Evolutionary conservation across 2,888 invertebrate species (phyloP).

Genomic region (Marronus borbonicus): DNA sequence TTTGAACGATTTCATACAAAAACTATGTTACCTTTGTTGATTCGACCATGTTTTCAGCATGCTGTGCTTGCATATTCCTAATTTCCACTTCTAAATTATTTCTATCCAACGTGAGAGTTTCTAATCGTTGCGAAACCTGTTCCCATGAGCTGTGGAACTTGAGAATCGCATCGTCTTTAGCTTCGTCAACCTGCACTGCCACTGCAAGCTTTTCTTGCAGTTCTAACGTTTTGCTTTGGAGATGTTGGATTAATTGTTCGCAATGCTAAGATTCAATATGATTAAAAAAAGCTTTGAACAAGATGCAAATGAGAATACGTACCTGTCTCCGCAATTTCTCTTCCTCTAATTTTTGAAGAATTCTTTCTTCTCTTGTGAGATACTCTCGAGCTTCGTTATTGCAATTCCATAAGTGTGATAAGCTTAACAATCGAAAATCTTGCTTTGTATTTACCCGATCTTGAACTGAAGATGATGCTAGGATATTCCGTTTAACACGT

Average conservation of each 20-base stretch:
- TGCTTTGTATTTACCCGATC: neutral
- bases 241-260: constrained; percentile 82
- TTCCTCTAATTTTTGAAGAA: constrained; percentile 77
- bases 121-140: constrained; percentile 68
- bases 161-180: constrained; percentile 80
- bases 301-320: constrained; percentile 58
- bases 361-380: constrained; percentile 57
- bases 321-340: constrained; percentile 85
- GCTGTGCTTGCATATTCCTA: constrained; percentile 59
- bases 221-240: constrained; percentile 82
- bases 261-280: constrained; percentile 74
- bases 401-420: constrained; percentile 79
- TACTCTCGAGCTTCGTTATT: constrained; percentile 38
- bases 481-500: constrained; percentile 23
- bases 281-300: neutral
- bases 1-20: neutral
- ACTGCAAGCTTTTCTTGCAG: constrained; percentile 86
- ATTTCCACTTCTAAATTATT: constrained; percentile 62
- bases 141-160: constrained; percentile 79
- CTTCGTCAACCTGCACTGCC: constrained; percentile 83
- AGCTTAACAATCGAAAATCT: constrained; percentile 67
- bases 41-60: constrained; percentile 61
- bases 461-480: constrained; percentile 5
- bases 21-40: constrained; percentile 62
- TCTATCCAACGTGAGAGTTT: constrained; percentile 64